Evolutionary conservation across 2,888 invertebrate species (phyloP).

Genomic region (Drosophila peninsularis): DNA sequence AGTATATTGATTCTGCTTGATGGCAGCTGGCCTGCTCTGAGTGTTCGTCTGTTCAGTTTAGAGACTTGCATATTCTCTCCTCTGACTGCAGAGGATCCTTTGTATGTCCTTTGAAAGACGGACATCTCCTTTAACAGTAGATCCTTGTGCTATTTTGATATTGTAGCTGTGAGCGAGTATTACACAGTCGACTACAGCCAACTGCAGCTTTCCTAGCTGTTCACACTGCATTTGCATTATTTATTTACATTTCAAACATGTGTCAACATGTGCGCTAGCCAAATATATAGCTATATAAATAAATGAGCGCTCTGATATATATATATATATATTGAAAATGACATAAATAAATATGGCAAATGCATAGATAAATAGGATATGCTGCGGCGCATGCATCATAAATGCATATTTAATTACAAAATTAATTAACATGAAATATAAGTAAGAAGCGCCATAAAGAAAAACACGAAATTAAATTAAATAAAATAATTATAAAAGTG

Average conservation of each 20-base stretch:
- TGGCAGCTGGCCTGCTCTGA: neutral
- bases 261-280: conserved; percentile 69
- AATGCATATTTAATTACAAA: conserved; percentile 79
- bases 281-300: conserved; percentile 32
- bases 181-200: too few species aligned
- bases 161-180: too few species aligned
- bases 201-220: neutral
- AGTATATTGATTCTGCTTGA: neutral
- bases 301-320: conserved; percentile 58
- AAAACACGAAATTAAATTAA: conserved; percentile 29
- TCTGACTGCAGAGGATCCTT: too few species aligned
- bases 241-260: conserved; percentile 78
- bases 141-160: too few species aligned
- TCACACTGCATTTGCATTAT: conserved; percentile 54
- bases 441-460: conserved; percentile 38
- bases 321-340: conserved; percentile 59
- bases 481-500: conserved; percentile 42
- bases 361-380: conserved; percentile 36
- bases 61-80: too few species aligned
- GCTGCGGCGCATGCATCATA: conserved; percentile 51
- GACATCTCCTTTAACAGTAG: too few species aligned
- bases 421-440: conserved; percentile 75
- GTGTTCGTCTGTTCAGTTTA: neutral
- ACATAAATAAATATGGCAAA: conserved; percentile 49
- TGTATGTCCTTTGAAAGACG: too few species aligned